phyloP scores from a whole-genome alignment of 1,140 invertebrate species.

The Myzus persicae region DNA sequence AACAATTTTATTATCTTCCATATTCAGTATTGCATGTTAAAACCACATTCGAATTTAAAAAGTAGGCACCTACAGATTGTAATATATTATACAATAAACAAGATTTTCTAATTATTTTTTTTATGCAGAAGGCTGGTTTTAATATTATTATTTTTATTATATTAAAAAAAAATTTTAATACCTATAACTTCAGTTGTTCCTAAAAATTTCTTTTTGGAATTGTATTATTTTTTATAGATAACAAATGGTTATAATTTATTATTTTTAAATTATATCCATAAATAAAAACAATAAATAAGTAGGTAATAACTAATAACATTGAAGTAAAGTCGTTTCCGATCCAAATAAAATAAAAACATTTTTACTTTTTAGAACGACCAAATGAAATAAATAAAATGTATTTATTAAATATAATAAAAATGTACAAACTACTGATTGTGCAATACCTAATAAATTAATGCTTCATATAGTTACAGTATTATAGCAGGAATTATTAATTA shows the following conservation, averaged over 20 bases:
- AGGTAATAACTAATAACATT: too few species aligned
- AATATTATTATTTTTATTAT: not conserved
- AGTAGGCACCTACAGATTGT: not conserved
- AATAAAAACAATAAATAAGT: not conserved
- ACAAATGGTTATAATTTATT: not conserved
- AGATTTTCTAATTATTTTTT: not conserved
- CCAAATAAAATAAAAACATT: not conserved
- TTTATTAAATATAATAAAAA: too few species aligned
- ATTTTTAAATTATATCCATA: not conserved
- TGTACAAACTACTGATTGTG: not conserved
- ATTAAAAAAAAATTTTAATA: not conserved
- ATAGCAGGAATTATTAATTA: not conserved
- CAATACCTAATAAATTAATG: not conserved
- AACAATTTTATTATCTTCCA: slow-evolving; percentile 43
- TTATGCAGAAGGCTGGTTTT: not conserved
- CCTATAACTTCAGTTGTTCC: not conserved
- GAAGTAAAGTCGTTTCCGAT: not conserved
- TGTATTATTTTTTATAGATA: not conserved
- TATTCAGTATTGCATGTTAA: slow-evolving; percentile 3
- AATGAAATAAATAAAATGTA: too few species aligned
- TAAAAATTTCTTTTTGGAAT: not conserved
- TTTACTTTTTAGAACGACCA: not conserved
- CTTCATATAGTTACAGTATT: not conserved
- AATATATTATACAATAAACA: slow-evolving; percentile 22
- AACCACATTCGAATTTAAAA: not conserved